Base-by-base conservation (phyloP, 2,888 invertebrate species). In the Agriotes lineatus region DNA sequence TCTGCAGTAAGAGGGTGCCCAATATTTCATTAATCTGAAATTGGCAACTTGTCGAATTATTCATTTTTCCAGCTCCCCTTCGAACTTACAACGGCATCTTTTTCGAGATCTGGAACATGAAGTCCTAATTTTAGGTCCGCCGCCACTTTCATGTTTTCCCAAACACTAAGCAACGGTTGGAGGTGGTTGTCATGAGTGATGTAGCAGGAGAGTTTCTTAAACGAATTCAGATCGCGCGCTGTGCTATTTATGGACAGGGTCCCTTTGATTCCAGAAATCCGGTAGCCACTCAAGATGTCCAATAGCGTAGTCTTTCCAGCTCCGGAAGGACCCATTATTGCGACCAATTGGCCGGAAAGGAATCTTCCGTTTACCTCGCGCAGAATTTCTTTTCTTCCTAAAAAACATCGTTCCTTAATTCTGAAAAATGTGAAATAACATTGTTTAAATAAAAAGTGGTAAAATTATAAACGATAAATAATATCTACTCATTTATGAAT, bases 251-350 rank as follows among this genome's bases (percentile, higher is more conserved):
- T 89, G 76, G 90, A 88, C 45, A 97, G 91, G 0, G 88, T 88
- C 0, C 97, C 97, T 3, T 90, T 88, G 2, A 97, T 92, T 1
- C 94, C 93, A 0, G 91, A 90, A 72, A 91, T 91, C 75, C 94
- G 91, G 86, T 95, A 97, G 16, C 97, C 97, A 0, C 97, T 96
- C 1, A 97, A 86, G 0, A 96, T 92, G 82, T 97, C 96, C 77
- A 97, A 88, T 0, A 97, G 87, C 0, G 96, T 96, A 0, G 96
- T 96, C 85, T 97, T 97, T 39, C 97, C 95, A 0, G 95, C 96
- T 0, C 97, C 97, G 0, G 96, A 96, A 0, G 97, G 97, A 0
- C 97, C 97, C 97, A 98, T 97, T 75, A 98, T 95, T 42, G 96
- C 97, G 60, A 96, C 91, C 76, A 97, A 86, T 82, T 96, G 93